These are phyloP conservation scores for Branchinecta sandiegonensis DNA, from an alignment of 2,888 invertebrate species.

Conservation along the genomic window DNA sequence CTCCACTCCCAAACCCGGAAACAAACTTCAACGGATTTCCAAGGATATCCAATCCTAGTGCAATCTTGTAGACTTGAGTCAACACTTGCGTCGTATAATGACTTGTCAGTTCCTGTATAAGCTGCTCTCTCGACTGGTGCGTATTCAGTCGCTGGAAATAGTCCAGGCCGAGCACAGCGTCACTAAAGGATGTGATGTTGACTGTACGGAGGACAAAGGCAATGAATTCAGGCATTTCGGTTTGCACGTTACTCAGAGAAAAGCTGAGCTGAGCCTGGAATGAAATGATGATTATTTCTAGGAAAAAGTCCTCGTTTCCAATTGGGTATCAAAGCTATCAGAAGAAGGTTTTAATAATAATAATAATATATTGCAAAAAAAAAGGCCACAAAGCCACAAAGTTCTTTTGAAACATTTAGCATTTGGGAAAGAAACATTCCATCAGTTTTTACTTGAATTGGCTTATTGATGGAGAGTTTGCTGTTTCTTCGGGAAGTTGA, in stretches of 20 bases:
- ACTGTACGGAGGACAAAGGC: slow-evolving; percentile 1
- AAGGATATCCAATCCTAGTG: slow-evolving; percentile 59
- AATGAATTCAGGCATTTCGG: background rate
- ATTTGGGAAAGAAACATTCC: no score
- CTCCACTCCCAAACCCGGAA: slow-evolving; percentile 1
- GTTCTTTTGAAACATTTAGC: no score
- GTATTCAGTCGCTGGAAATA: slow-evolving; percentile 48
- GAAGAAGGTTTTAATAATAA: no score
- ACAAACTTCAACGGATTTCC: slow-evolving; percentile 56
- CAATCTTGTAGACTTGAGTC: slow-evolving; percentile 64
- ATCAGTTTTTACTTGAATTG: no score
- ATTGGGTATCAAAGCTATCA: no score
- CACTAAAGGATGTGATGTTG: background rate
- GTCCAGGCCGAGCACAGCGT: slow-evolving; percentile 43
- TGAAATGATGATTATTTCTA: background rate
- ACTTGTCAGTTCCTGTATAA: slow-evolving; percentile 43
- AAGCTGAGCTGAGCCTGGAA: slow-evolving; percentile 8
- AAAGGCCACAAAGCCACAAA: no score
- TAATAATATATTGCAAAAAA: no score
- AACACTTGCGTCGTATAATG: slow-evolving; percentile 56
- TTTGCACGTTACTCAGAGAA: slow-evolving; percentile 2
- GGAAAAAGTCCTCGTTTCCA: no score
- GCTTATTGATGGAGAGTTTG: no score
- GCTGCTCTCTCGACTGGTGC: slow-evolving; percentile 39
- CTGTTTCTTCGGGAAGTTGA: no score